Base-by-base conservation (phyloP, 2,797 vertebrate genomes). In the Remorina albescens region DNA sequence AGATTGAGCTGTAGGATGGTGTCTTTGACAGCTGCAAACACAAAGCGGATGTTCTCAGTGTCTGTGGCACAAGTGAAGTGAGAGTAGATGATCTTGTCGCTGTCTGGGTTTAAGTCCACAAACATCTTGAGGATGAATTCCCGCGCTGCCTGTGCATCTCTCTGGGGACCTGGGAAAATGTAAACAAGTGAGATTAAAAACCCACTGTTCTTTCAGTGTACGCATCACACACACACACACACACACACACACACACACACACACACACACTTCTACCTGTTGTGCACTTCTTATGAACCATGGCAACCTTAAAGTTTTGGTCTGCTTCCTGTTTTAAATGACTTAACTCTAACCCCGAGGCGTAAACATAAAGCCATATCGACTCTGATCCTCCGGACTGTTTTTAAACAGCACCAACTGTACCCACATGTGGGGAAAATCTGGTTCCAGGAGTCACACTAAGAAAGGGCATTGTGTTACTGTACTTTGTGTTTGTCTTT, bases 51-150 rank as follows among this genome's bases (percentile, higher is more conserved):
- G 94, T 99, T 99, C 94, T 99, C 98, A 26, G 98, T 99, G 95
- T 99, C 98, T 42, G 98, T 99, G 92, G 98, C 98, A 82, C 98
- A 99, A 15, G 98, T 99, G 95, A 99, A 99, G 95, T 99, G 98
- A 9, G 98, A 99, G 94, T 99, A 99, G 95, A 99, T 99, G 94
- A 99, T 99, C 95, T 99, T 99, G 94, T 99, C 98, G 41, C 97
- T 99, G 95, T 99, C 98, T 0, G 98, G 98, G 89, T 99, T 99
- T 89, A 99, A 96, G 95, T 99, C 98, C 95, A 99, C 98, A 81
- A 99, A 99, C 98, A 99, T 99, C 95, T 99, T 99, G 82, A 99
- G 95, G 90, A 99, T 99, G 93, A 99, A 99, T 92, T 99, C 98
- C 1, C 98, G 95, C 1, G 97, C 98, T 0, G 98, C 96, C 91